Base-by-base conservation (phyloP, 1,140 invertebrate species). In the Bombus polaris region DNA sequence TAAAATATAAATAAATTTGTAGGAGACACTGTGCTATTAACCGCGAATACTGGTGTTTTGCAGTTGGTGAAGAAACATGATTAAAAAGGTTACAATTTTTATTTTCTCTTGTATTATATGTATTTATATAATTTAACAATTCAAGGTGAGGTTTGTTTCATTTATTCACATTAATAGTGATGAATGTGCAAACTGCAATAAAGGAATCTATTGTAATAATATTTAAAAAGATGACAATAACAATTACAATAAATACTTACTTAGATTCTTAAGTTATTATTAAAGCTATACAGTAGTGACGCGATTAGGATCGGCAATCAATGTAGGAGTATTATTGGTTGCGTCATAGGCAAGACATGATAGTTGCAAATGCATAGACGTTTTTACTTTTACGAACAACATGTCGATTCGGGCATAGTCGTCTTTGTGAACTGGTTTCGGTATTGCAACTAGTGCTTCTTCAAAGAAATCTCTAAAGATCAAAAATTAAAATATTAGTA, bases 371-470 rank as follows among this genome's bases (percentile, higher is more conserved):
- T 92, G 92, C 95, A 95, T 95, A 28, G 92, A 92, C 35, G 91
- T 91, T 47, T 86, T 89, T 3, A 95, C 92, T 93, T 95, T 95
- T 28, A 87, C 92, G 74, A 95, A 87, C 71, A 95, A 87, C 39
- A 93, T 88, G 32, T 95, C 93, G 68, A 95, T 92, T 28, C 92
- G 91, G 44, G 88, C 81, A 39, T 84, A 74, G 87, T 96, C 96
- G 75, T 94, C 92, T 82, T 94, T 91, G 42, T 83, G 94, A 79
- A 94, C 93, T 32, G 96, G 92, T 39, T 93, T 91, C 32, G 96
- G 96, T 90, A 97, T 96, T 6, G 95, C 95, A 70, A 96, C 96
- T 10, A 97, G 89, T 72, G 97, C 96, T 92, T 97, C 96, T 73
- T 96, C 94, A 92, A 97, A 96, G 88, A 96, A 96, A 86, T 90